These are phyloP conservation scores for Gavialis gangeticus DNA, from an alignment of 2,113 vertebrate species.

Conservation along the genomic window DNA sequence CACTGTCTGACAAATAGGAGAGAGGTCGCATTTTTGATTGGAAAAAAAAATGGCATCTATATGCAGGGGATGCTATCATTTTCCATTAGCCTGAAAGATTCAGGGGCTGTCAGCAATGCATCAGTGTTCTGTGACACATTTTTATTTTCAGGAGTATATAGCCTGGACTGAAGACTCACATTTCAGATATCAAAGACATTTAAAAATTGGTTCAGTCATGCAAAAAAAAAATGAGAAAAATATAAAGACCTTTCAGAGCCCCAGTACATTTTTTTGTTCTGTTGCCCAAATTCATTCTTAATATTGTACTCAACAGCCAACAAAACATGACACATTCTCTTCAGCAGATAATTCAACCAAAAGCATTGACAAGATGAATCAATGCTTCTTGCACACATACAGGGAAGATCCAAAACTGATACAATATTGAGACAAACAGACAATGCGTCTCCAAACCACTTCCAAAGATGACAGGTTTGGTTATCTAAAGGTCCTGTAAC, in stretches of 20 bases:
- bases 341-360: not conserved
- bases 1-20: not conserved
- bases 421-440: not conserved
- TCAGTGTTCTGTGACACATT: slow-evolving; percentile 22
- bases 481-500: accelerated
- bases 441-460: not conserved
- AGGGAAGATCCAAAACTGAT: not conserved
- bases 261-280: not conserved
- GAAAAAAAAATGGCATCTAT: not conserved
- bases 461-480: not conserved
- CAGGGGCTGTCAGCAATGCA: slow-evolving; percentile 31
- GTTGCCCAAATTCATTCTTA: not conserved
- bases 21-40: not conserved
- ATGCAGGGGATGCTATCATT: not conserved
- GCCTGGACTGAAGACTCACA: slow-evolving; percentile 47
- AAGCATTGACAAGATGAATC: not conserved
- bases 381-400: not conserved
- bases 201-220: not conserved
- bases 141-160: slow-evolving; percentile 30
- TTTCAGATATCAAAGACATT: slow-evolving; percentile 26
- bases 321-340: not conserved
- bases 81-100: slow-evolving; percentile 11
- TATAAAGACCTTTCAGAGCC: not conserved
- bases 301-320: not conserved
- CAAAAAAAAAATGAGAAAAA: slow-evolving; percentile 7